These are phyloP conservation scores for Mythimna loreyi DNA, from an alignment of 2,888 invertebrate species.

Conservation along the genomic window DNA sequence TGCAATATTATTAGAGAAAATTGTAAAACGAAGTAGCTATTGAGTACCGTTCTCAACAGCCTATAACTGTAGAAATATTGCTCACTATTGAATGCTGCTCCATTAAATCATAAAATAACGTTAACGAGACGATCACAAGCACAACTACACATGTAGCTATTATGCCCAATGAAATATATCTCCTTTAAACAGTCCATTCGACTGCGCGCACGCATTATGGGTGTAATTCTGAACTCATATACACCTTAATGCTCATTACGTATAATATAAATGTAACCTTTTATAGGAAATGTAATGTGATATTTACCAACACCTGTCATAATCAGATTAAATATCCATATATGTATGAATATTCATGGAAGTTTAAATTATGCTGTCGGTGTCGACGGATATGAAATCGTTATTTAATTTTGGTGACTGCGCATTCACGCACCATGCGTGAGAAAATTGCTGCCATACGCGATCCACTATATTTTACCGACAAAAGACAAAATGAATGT, in stretches of 20 bases:
- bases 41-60: conserved; percentile 8
- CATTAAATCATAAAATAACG: conserved; percentile 50
- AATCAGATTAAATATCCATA: conserved; percentile 44
- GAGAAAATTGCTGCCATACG: conserved; percentile 47
- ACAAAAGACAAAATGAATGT: conserved; percentile 23
- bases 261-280: conserved; percentile 35
- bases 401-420: conserved; percentile 35
- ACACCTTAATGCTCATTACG: conserved; percentile 31
- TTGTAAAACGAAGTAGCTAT: conserved; percentile 31
- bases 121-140: conserved; percentile 39
- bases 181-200: conserved; percentile 52
- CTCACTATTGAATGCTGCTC: conserved; percentile 14
- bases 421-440: conserved; percentile 43
- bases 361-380: conserved; percentile 28
- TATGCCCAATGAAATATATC: conserved; percentile 60
- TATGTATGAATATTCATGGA: conserved; percentile 51
- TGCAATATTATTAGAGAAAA: neutral
- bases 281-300: conserved; percentile 33
- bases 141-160: conserved; percentile 47
- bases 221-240: conserved; percentile 23
- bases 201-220: conserved; percentile 23
- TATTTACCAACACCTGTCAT: conserved; percentile 38
- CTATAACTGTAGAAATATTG: conserved; percentile 29
- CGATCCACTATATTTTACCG: conserved; percentile 13
- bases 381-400: conserved; percentile 24